Evolutionary conservation across 1,140 invertebrate genomes (phyloP).

Genomic region (Acromyrmex echinatior): DNA sequence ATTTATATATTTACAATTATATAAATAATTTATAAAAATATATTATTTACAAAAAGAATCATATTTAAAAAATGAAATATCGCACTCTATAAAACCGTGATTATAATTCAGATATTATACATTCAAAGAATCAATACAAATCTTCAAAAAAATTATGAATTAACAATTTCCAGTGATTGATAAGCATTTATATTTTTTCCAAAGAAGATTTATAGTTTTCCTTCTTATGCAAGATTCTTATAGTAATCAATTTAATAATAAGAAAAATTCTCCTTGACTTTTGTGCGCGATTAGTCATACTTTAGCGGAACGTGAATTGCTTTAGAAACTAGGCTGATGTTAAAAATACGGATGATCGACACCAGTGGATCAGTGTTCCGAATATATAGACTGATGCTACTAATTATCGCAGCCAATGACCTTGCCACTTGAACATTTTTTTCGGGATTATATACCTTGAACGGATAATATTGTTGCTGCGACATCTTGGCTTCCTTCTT

Average conservation of each 20-base stretch:
- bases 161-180: not conserved
- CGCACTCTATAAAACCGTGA: not conserved
- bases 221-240: not conserved
- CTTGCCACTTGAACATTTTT: not conserved
- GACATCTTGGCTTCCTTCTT: conserved; percentile 76
- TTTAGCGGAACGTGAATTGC: not conserved
- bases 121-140: conserved; percentile 5
- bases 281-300: conserved; percentile 8
- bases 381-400: conserved; percentile 58
- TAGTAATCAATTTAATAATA: not conserved
- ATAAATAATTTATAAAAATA: not conserved
- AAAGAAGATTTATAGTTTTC: not conserved
- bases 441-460: conserved; percentile 78
- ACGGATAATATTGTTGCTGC: conserved; percentile 82
- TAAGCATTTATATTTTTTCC: not conserved
- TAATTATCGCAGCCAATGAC: conserved; percentile 1
- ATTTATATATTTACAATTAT: not conserved
- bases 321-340: conserved; percentile 11
- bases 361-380: not conserved
- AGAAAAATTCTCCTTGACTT: not conserved
- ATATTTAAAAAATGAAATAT: not conserved
- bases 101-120: not conserved
- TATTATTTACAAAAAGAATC: no score
- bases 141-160: not conserved
- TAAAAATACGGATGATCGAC: conserved; percentile 70